These are phyloP conservation scores for Lophura nycthemera DNA, from an alignment of 2,113 vertebrate genomes.

Conservation along the genomic window DNA sequence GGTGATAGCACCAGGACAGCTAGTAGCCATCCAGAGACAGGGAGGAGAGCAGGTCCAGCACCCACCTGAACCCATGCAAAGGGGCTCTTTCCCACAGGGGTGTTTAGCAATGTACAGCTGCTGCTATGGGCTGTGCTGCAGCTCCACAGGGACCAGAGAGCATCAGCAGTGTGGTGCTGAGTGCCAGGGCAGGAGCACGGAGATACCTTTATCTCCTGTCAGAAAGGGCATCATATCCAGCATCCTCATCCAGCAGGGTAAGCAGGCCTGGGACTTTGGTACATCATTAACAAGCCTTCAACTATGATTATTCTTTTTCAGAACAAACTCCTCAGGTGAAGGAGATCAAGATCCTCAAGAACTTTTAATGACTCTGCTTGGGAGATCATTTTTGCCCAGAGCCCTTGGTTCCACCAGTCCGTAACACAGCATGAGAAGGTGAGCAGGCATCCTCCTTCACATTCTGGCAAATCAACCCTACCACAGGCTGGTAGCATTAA, in stretches of 20 bases:
- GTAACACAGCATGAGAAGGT: background rate
- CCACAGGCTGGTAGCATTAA: background rate
- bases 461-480: background rate
- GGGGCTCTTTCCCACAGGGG: background rate
- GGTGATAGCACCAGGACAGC: background rate
- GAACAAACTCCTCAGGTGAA: background rate
- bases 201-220: background rate
- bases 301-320: background rate
- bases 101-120: background rate
- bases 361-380: background rate
- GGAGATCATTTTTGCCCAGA: background rate
- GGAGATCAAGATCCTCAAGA: background rate
- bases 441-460: background rate
- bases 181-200: background rate
- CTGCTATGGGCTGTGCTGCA: background rate
- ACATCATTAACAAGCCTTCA: background rate
- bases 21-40: background rate
- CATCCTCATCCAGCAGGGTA: background rate
- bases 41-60: background rate
- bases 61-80: background rate
- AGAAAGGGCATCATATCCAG: background rate
- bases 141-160: background rate
- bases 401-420: background rate
- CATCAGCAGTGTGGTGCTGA: background rate
- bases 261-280: background rate